Evolutionary conservation across 2,888 invertebrate species (phyloP).

Genomic region (Noctua comes): DNA sequence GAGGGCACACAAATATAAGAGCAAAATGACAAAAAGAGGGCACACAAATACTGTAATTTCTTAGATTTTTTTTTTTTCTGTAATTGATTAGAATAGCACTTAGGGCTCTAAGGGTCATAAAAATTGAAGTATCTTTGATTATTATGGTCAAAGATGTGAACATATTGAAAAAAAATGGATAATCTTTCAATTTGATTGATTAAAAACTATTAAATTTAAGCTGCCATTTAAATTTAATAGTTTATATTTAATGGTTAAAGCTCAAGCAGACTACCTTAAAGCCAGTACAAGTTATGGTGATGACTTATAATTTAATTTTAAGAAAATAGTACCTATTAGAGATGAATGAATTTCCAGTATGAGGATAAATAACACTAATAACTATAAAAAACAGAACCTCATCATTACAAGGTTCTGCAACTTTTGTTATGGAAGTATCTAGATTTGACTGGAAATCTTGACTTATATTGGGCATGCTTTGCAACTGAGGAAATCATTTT

Average conservation of each 20-base stretch:
- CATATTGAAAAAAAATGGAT: background rate
- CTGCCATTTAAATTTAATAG: too few relatives aligned
- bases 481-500: background rate
- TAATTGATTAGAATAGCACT: background rate
- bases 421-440: background rate
- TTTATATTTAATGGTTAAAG: too few relatives aligned
- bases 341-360: background rate
- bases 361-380: background rate
- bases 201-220: too few relatives aligned
- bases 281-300: too few relatives aligned
- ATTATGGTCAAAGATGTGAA: background rate
- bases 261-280: too few relatives aligned
- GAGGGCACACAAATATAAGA: background rate
- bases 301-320: too few relatives aligned
- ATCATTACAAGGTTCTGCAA: background rate
- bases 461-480: background rate
- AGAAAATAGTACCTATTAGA: background rate
- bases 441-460: background rate
- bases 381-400: background rate
- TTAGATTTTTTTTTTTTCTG: too few relatives aligned
- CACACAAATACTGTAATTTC: background rate
- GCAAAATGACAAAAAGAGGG: background rate
- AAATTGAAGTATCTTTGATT: background rate
- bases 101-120: background rate
- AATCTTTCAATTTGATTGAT: background rate